Percentiles rank a stretch among this genome's conserved stretches.
Evolutionary conservation across 92 coral and sea anemone genomes (phyloP).

Genomic region (Epizoanthus stellaris): DNA sequence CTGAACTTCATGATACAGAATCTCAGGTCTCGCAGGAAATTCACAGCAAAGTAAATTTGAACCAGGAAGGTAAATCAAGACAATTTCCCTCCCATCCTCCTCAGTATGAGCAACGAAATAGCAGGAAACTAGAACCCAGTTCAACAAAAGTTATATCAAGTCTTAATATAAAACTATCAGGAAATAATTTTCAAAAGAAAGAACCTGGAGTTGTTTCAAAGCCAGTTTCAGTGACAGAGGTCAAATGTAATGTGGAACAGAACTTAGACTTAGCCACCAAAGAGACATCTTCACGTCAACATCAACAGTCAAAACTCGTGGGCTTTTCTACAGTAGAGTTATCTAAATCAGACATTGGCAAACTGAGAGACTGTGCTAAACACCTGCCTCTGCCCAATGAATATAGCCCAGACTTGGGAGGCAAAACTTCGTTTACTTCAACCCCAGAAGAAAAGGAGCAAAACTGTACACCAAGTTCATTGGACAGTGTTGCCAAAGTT

Average conservation of each 20-base stretch:
- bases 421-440: neutral
- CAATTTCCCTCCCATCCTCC: neutral
- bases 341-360: neutral
- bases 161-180: constrained; percentile 21
- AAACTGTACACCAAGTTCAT: neutral
- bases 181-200: neutral
- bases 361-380: neutral
- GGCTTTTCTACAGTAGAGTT: too few relatives aligned
- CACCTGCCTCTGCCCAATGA: neutral
- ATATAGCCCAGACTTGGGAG: neutral
- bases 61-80: constrained; percentile 3
- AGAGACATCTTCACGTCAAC: neutral
- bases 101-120: neutral
- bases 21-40: neutral
- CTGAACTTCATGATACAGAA: constrained; percentile 6
- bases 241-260: constrained; percentile 10
- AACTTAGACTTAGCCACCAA: neutral
- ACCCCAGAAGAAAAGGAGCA: neutral
- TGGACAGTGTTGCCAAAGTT: neutral
- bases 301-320: neutral
- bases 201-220: neutral
- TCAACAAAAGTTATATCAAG: constrained; percentile 25
- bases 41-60: neutral
- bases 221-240: neutral
- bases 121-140: neutral